Base-by-base conservation (phyloP, 2,888 invertebrate genomes). In the Panopea generosa region DNA sequence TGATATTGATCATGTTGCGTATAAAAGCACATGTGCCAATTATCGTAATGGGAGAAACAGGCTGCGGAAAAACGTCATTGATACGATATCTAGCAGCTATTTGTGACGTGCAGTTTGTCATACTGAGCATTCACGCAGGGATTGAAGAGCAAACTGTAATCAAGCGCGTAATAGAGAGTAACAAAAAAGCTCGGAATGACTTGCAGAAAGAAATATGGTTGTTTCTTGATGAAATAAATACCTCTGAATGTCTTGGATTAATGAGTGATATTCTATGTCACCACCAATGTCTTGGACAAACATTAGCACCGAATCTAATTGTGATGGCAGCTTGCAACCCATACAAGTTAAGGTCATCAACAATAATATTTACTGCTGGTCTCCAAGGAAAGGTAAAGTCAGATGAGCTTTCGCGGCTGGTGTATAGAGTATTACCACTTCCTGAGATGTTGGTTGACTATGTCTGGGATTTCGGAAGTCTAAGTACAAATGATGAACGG, bases 201-300 rank as follows among this genome's bases (percentile, higher is more conserved):
- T 33, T 52, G 1, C n/a, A 65, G 2, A 29, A 50, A 38, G 29
- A 65, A 53, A 29, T 33, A 33, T 86, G 86, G 86, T 11, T 86
- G 14, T 85, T 86, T 73, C 63, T 86, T 1, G 86, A 86, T 71
- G 86, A 86, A 78, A 82, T 86, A 9, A 86, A 86, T 61, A 85
- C 86, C 0, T 81, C 76, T 24, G 77, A 83, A 40, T 77, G 74
- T 50, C 56, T 85, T 18, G 84, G 84, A 4, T 14, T 84, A 1
- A 74, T 86, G 7, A 77, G 66, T 55, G 78, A 81, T 33, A 66
- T 84, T 16, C 50, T 85, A 7, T 86, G 86, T 50, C 79, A 83
- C 49, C 76, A 77, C 9, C 57, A 18, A 9, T 76, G 80, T 43
- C 67, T 72, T 26, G 83, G 78, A 9, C 50, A 62, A 63, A 14